Percentiles rank a stretch among this genome's conserved stretches.
phyloP scores from a whole-genome alignment of 2,888 invertebrate species.

The Lasioglossum morio region DNA sequence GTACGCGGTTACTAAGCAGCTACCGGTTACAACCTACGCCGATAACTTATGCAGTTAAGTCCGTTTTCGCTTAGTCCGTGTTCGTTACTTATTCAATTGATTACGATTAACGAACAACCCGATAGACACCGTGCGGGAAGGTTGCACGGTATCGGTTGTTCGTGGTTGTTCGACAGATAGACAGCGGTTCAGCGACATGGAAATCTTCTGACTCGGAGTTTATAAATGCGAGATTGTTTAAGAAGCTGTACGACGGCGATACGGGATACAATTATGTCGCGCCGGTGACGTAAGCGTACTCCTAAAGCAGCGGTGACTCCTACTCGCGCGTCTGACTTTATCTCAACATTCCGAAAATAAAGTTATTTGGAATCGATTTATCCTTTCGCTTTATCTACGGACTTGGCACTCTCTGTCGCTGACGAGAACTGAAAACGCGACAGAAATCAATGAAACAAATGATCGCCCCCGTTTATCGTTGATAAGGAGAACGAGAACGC shows the following conservation, averaged over 20 bases:
- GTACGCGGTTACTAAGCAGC: constrained; percentile 46
- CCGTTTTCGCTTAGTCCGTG: constrained; percentile 16
- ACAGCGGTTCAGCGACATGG: neutral
- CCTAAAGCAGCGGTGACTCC: constrained; percentile 56
- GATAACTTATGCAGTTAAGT: constrained; percentile 17
- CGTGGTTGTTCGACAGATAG: no score
- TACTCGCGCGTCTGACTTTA: constrained; percentile 27
- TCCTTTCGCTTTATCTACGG: constrained; percentile 13
- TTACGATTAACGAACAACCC: constrained; percentile 18
- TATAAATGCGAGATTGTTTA: neutral
- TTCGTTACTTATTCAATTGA: constrained; percentile 18
- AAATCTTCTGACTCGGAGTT: neutral
- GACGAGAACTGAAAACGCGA: neutral
- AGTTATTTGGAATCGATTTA: constrained; percentile 25
- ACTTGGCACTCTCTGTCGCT: neutral
- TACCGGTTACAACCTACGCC: constrained; percentile 38
- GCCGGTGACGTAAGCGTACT: constrained; percentile 48
- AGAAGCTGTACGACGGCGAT: neutral
- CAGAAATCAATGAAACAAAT: neutral
- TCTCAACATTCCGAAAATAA: constrained; percentile 57
- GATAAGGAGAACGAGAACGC: neutral
- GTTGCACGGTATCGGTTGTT: no score
- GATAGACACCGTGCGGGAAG: neutral
- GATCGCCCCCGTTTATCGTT: neutral
- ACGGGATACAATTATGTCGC: neutral